Conservation (phyloP, 2,888 invertebrate species). For the Agriopis leucophaearia region DNA sequence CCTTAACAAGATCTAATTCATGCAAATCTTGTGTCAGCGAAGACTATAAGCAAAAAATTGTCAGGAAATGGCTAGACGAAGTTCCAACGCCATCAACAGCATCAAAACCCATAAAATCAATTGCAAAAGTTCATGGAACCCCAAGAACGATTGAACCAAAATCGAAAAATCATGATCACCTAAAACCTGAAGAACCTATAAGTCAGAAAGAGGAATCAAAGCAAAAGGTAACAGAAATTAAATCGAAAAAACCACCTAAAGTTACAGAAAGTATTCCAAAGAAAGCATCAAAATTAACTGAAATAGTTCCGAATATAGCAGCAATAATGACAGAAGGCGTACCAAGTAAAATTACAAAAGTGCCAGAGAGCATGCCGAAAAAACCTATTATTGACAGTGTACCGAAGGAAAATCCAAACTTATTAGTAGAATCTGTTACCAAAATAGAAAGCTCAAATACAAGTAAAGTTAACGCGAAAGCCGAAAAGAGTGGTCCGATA, state of each 20-base stretch:
- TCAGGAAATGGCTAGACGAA: conserved; percentile 92
- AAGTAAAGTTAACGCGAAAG: conserved; percentile 11
- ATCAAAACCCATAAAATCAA: conserved; percentile 65
- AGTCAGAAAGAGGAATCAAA: conserved; percentile 50
- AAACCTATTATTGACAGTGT: conserved; percentile 33
- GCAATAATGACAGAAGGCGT: conserved; percentile 31
- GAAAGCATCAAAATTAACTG: conserved; percentile 43
- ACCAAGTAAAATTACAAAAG: conserved; percentile 24
- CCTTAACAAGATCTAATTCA: conserved; percentile 77
- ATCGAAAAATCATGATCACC: conserved; percentile 52
- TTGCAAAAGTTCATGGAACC: conserved; percentile 78
- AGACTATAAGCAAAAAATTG: conserved; percentile 91
- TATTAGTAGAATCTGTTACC: conserved; percentile 34
- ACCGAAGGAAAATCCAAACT: conserved; percentile 37
- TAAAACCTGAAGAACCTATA: conserved; percentile 14
- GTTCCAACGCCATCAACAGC: conserved; percentile 81
- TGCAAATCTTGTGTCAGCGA: conserved; percentile 87
- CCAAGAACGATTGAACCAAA: conserved; percentile 71
- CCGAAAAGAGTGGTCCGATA: conserved; percentile 34
- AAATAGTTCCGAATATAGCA: conserved; percentile 32
- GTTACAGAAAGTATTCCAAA: conserved; percentile 46
- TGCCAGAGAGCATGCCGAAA: conserved; percentile 15
- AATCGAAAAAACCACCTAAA: conserved; percentile 33
- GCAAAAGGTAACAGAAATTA: conserved; percentile 37
- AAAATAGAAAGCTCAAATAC: conserved; percentile 34